These are phyloP conservation scores for Haliclystus octoradiatus DNA, from an alignment of 30 jellyfish, hydroid and myxozoan species.

Conservation along the genomic window DNA sequence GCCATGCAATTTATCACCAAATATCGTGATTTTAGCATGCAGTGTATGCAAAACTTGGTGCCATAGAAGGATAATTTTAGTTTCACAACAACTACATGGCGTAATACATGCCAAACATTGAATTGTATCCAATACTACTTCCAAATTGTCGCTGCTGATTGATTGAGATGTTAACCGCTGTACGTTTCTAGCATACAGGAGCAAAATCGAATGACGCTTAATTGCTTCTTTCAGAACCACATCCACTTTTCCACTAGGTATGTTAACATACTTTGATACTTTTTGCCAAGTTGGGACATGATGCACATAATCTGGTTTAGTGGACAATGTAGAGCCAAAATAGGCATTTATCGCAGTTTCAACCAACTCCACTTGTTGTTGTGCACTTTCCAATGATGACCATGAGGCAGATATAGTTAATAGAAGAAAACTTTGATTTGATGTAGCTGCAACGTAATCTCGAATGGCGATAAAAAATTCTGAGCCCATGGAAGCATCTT, in stretches of 20 bases:
- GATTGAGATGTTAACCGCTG: constrained; percentile 27
- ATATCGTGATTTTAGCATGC: not conserved
- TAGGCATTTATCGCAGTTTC: not conserved
- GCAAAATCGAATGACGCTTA: constrained; percentile 25
- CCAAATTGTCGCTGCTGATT: constrained; percentile 18
- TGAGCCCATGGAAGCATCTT: not conserved
- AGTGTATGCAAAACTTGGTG: constrained; percentile 34
- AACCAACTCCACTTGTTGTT: not conserved
- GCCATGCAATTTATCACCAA: not conserved
- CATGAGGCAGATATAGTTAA: not conserved
- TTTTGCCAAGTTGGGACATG: not conserved
- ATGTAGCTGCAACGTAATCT: not conserved
- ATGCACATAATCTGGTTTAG: not conserved
- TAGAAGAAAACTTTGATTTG: not conserved
- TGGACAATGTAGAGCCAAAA: not conserved
- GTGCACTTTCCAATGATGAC: not conserved
- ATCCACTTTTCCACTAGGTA: constrained; percentile 4
- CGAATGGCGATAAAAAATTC: not conserved
- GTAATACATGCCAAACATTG: constrained; percentile 44
- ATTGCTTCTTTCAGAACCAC: constrained; percentile 57
- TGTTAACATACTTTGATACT: not conserved
- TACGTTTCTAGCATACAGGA: constrained; percentile 49
- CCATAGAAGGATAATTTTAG: constrained; percentile 49
- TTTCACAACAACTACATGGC: constrained; percentile 30
- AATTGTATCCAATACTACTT: constrained; percentile 25